Conservation (phyloP, 2,113 vertebrate species). For the Tragelaphus strepsiceros region DNA sequence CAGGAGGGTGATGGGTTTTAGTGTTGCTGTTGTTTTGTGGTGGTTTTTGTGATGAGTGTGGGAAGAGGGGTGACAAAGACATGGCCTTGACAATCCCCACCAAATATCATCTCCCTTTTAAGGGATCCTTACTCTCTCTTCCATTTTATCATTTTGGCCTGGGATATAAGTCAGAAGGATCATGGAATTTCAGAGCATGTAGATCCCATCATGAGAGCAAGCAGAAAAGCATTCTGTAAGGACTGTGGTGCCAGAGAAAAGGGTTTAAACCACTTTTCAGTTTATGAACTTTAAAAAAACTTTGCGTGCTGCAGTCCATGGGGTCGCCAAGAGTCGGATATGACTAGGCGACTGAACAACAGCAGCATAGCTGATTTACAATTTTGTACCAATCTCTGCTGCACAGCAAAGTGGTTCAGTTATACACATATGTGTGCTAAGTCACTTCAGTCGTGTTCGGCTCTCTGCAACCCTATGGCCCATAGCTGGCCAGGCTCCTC, state of each 20-base stretch:
- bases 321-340: not conserved
- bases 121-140: not conserved
- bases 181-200: no score
- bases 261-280: not conserved
- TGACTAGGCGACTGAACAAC: not conserved
- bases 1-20: not conserved
- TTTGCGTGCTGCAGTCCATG: not conserved
- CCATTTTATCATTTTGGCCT: not conserved
- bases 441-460: not conserved
- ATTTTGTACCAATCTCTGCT: not conserved
- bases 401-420: not conserved
- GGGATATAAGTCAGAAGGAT: not conserved
- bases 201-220: not conserved
- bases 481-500: not conserved
- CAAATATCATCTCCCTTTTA: not conserved
- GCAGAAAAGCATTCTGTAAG: not conserved
- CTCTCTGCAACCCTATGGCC: not conserved
- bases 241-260: not conserved
- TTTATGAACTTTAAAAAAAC: not conserved
- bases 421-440: not conserved
- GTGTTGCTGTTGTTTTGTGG: not conserved
- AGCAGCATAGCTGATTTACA: not conserved
- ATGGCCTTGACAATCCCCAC: not conserved
- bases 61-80: rapidly evolving
- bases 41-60: not conserved